These are phyloP conservation scores for Cydia amplana DNA, from an alignment of 1,140 invertebrate genomes.

Conservation along the genomic window DNA sequence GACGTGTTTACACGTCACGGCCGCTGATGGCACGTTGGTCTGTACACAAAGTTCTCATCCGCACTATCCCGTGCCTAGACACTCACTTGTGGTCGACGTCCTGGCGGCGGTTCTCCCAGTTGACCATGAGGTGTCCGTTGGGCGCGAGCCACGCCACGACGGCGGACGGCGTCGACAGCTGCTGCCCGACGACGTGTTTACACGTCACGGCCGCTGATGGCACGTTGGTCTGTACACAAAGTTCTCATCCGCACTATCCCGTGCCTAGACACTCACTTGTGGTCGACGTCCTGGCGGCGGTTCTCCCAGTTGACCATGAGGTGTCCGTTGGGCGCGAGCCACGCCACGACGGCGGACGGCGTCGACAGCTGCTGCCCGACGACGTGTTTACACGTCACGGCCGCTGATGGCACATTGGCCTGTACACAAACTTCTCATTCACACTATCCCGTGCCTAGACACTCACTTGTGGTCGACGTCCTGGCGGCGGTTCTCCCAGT, in stretches of 20 bases:
- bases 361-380: slow-evolving; percentile 81
- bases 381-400: slow-evolving; percentile 73
- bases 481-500: slow-evolving; percentile 77
- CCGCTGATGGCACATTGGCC: slow-evolving; percentile 61
- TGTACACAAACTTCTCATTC: slow-evolving; percentile 2
- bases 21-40: slow-evolving; percentile 61
- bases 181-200: slow-evolving; percentile 79
- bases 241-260: too few species aligned
- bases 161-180: slow-evolving; percentile 83
- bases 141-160: slow-evolving; percentile 79
- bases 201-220: slow-evolving; percentile 69
- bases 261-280: slow-evolving; percentile 24
- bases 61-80: too few species aligned
- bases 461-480: slow-evolving; percentile 16
- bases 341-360: slow-evolving; percentile 83
- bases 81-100: slow-evolving; percentile 16
- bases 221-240: slow-evolving; percentile 39
- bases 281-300: slow-evolving; percentile 37
- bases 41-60: too few species aligned
- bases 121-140: slow-evolving; percentile 82
- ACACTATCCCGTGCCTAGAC: too few species aligned
- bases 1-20: slow-evolving; percentile 73
- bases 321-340: slow-evolving; percentile 79
- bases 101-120: slow-evolving; percentile 77
- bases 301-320: slow-evolving; percentile 83